Evolutionary conservation across 92 coral and sea anemone species (phyloP), one percentile per base, ranked within the genome.

Genomic region (Isaurus tuberculatus): DNA sequence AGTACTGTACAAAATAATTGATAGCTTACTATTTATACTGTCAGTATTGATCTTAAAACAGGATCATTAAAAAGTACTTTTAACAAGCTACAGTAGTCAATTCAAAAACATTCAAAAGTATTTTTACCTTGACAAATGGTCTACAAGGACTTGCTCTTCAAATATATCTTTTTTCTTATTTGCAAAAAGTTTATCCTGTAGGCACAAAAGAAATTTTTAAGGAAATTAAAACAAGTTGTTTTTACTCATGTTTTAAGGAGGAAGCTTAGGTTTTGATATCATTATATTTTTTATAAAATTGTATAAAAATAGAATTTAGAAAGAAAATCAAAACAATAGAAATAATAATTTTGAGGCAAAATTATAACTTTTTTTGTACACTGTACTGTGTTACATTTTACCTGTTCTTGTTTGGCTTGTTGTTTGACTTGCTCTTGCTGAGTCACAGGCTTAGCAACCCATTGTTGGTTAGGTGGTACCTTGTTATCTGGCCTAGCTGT

Each of bases 121-220:
- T 13, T 10, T 36, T 28, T 86, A 94, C 99, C 97, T 94, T 27
- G 98, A 92, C 37, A 96, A 84, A 83, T 96, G 98, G 72, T 96
- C 99, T 1, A 91, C 98, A 30, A 96, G 83, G 20, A 96, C 86
- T 8, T 97, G 92, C 81, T 96, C 99, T 64, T 91, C 94, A 83
- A 96, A 85, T 63, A 92, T 70, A 28, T 96, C 99, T 65, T 94
- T 96, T 57, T 94, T 96, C 92, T 93, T 94, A 28, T 92, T 92
- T n/a, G 88, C 79, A 85, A 87, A 89, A n/a, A 96, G 84, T 74
- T 90, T 90, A 60, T 94, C 98, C 99, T 93, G n/a, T 14, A 49
- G 9, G 29, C 31, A 37, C 4, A n/a, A 53, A 3, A 33, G 42
- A 14, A 23, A 11, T 1, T 27, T 15, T 23, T n/a, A n/a, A n/a